Evolutionary conservation across 2,113 vertebrate genomes (phyloP).

Genomic region (Hepsetus odoe): DNA sequence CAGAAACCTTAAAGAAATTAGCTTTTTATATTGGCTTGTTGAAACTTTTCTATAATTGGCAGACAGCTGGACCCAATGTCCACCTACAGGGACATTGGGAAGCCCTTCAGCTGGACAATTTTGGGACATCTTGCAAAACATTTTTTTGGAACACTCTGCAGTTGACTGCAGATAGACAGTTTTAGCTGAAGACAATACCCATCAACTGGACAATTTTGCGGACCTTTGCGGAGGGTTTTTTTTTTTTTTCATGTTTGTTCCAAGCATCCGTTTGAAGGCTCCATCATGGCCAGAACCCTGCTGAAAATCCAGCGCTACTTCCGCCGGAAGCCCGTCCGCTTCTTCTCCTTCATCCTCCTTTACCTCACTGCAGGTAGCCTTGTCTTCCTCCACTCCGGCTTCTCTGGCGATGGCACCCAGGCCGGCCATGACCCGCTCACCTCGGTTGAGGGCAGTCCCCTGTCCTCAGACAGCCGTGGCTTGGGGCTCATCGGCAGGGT

Average conservation of each 20-base stretch:
- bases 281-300: constrained; percentile 89
- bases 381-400: constrained; percentile 89
- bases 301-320: constrained; percentile 92
- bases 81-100: no score
- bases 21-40: background rate
- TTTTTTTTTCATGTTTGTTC: constrained; percentile 69
- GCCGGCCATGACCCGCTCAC: constrained; percentile 60
- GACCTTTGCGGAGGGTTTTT: background rate
- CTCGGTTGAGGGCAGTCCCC: constrained; percentile 57
- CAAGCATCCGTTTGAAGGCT: constrained; percentile 62
- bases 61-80: no score
- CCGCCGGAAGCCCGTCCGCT: constrained; percentile 87
- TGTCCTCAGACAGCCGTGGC: constrained; percentile 68
- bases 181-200: background rate
- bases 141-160: background rate
- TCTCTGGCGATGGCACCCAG: constrained; percentile 73
- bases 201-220: background rate
- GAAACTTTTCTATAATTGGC: background rate
- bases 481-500: constrained; percentile 76
- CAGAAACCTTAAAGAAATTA: background rate
- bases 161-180: background rate
- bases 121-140: no score
- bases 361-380: constrained; percentile 92
- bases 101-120: no score
- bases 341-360: constrained; percentile 90